Percentiles rank a stretch among this genome's conserved stretches.
Conservation (phyloP, 2,113 vertebrate genomes). For the Noctilio leporinus region DNA sequence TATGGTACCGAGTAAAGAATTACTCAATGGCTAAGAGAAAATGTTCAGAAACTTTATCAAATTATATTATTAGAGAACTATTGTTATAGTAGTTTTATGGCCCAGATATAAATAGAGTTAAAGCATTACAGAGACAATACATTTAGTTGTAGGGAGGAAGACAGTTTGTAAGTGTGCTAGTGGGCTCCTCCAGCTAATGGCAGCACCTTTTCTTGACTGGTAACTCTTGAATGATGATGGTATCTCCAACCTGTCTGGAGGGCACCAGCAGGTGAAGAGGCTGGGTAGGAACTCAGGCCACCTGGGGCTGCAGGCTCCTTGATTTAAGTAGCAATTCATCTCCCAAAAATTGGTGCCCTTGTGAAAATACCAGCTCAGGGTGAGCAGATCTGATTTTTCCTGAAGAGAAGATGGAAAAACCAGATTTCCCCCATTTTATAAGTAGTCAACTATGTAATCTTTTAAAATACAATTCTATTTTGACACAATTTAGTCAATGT, state of each 20-base stretch:
- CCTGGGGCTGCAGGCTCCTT: neutral
- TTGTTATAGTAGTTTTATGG: constrained; percentile 28
- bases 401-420: neutral
- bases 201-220: constrained; percentile 31
- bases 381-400: neutral
- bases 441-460: neutral
- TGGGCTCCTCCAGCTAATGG: neutral
- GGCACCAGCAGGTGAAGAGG: too few species aligned
- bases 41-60: constrained; percentile 47
- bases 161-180: neutral
- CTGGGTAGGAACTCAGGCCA: neutral
- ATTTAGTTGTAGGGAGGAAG: neutral
- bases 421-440: neutral
- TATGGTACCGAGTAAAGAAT: constrained; percentile 39
- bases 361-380: neutral
- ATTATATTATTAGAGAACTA: constrained; percentile 42
- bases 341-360: neutral
- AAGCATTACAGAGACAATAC: neutral
- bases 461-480: neutral
- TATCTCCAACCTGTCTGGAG: neutral
- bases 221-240: neutral
- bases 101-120: neutral
- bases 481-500: neutral
- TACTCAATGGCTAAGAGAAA: constrained; percentile 47
- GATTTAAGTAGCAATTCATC: neutral